phyloP scores from a whole-genome alignment of 1,140 invertebrate genomes.

The Hylaeus volcanicus region DNA sequence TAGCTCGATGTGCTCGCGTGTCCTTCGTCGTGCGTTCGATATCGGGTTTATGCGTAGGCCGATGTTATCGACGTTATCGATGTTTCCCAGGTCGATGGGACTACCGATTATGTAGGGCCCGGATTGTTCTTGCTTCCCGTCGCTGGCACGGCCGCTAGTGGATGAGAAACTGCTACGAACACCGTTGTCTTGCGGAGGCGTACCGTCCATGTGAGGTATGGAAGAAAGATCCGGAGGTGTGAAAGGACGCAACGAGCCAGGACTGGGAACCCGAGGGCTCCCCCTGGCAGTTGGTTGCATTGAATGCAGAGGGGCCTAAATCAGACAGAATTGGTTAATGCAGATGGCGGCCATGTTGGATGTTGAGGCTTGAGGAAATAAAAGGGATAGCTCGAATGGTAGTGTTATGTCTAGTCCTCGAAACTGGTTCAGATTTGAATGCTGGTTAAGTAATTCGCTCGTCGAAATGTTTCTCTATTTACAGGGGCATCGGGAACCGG shows the following conservation, averaged over 20 bases:
- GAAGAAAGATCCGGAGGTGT: conserved; percentile 77
- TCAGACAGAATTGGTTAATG: conserved; percentile 20
- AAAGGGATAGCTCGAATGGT: not conserved
- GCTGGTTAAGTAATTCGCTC: not conserved
- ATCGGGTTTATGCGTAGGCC: conserved; percentile 66
- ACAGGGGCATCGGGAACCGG: not conserved
- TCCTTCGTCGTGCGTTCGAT: conserved; percentile 58
- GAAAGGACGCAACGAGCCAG: conserved; percentile 71
- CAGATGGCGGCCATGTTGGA: not conserved
- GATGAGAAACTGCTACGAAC: conserved; percentile 38
- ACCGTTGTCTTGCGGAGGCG: conserved; percentile 54
- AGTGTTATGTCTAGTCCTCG: too few species aligned
- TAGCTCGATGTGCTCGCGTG: conserved; percentile 76
- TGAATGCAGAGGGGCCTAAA: conserved; percentile 75
- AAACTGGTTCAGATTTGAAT: not conserved
- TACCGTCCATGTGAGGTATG: conserved; percentile 79
- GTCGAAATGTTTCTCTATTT: not conserved
- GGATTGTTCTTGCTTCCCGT: conserved; percentile 50
- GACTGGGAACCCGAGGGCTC: conserved; percentile 70
- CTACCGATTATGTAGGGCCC: conserved; percentile 78
- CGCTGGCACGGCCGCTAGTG: conserved; percentile 52
- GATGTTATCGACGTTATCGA: conserved; percentile 79
- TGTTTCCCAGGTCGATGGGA: conserved; percentile 76
- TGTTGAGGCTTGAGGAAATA: not conserved
- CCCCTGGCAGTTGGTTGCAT: conserved; percentile 77